Evolutionary conservation across 92 coral and sea anemone species (phyloP), one percentile per base, ranked within the genome.

Genomic region (Phenganax marumi): DNA sequence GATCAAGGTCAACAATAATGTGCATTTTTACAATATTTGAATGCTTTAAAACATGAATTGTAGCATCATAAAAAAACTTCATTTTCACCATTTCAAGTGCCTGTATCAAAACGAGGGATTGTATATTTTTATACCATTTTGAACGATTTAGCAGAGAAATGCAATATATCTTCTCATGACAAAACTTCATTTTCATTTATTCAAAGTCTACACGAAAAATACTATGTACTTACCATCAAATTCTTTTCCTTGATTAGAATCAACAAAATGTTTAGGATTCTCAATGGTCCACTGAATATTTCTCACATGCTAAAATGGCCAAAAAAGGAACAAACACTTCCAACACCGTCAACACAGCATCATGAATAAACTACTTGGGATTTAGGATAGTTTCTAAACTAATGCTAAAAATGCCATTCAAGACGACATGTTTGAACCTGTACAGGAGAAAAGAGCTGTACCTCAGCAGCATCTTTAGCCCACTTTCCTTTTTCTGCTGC

Each of bases 201-300:
- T n/a, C n/a, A n/a, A n/a, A n/a, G n/a, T n/a, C n/a, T n/a, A n/a
- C n/a, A n/a, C n/a, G n/a, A n/a, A n/a, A n/a, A n/a, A n/a, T n/a
- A n/a, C n/a, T n/a, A n/a, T n/a, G n/a, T 3, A 70, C 81, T 71
- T 82, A 93, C 97, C 97, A 84, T 91, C 84, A 81, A 91, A 91
- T 68, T 89, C 94, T 70, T 89, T 92, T 53, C 92, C 90, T 64
- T 76, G 69, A 55, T 92, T 89, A 22, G 93, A 91, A 87, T 95
- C 98, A 47, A 91, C 94, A 82, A 95, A 95, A 75, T 95, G 93
- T 66, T 93, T 84, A 60, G 98, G 97, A 61, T 92, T 92, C 18
- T 92, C 98, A 11, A 89, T 60, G 23, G 68, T 85, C 98, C 98
- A 95, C 53, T 64, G 82, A 24, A 95, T 90, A n/a, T 90, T 89